Percentiles rank a stretch among this genome's conserved stretches.
phyloP scores from a whole-genome alignment of 2,113 vertebrate species.

The Apodemus speciosus region DNA sequence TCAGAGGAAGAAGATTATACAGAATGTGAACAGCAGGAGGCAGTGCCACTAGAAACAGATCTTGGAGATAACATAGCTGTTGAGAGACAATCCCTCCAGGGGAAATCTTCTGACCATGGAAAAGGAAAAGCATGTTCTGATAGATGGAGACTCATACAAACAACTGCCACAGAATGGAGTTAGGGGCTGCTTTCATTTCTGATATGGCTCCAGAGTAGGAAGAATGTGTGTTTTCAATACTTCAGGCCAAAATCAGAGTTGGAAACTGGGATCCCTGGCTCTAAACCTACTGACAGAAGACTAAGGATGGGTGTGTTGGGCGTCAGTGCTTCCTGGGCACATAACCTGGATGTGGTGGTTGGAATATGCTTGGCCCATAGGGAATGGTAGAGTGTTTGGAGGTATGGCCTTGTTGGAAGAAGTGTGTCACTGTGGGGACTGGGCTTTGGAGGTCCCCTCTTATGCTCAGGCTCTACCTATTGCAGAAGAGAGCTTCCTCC shows the following conservation, averaged over 20 bases:
- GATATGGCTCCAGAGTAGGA: neutral
- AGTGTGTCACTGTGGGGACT: too few relatives aligned
- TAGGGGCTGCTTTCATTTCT: neutral
- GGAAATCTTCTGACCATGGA: neutral
- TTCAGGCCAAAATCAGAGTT: slow-evolving; percentile 7
- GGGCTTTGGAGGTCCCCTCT: too few relatives aligned
- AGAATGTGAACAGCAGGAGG: neutral
- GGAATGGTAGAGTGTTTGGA: too few relatives aligned
- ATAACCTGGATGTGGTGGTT: neutral
- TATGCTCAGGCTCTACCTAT: too few relatives aligned
- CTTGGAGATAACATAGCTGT: neutral
- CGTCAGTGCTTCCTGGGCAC: neutral
- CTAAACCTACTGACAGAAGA: neutral
- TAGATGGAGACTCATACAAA: neutral
- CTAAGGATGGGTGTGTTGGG: neutral
- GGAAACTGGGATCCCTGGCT: neutral
- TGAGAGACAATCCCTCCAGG: neutral
- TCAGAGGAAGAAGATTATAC: neutral
- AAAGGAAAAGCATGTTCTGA: neutral
- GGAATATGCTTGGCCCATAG: too few relatives aligned
- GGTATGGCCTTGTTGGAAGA: too few relatives aligned
- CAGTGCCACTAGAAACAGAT: neutral
- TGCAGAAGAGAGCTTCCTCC: too few relatives aligned
- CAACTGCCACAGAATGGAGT: neutral
- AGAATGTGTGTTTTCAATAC: neutral